A percentile compares a stretch with the other conserved stretches of the same genome.
phyloP scores from a whole-genome alignment of 2,888 invertebrate genomes.

The Amitus sp. region DNA sequence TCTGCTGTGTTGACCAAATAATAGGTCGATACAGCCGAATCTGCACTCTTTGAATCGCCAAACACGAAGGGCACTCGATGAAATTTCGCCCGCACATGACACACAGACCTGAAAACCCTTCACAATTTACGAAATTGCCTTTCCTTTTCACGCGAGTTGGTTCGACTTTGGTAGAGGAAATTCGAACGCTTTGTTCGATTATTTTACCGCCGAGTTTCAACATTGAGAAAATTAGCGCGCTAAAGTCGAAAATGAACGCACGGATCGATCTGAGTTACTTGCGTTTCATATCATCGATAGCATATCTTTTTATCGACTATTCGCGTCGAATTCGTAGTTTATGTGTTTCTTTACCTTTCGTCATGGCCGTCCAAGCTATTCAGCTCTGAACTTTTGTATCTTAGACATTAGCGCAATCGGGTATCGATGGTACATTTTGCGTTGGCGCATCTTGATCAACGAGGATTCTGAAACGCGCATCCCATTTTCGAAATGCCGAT shows the following conservation, averaged over 20 bases:
- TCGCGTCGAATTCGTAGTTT: no score
- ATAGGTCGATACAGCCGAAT: no score
- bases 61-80: not conserved
- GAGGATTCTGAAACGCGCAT: no score
- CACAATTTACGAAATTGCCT: not conserved
- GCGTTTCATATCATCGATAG: constrained; percentile 1
- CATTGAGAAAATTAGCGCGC: no score
- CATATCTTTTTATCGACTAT: not conserved
- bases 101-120: not conserved
- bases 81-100: not conserved
- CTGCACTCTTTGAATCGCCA: not conserved
- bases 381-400: constrained; percentile 6
- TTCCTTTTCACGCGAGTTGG: not conserved
- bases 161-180: not conserved
- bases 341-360: no score
- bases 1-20: no score
- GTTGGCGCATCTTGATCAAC: not conserved
- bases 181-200: not conserved
- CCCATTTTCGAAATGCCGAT: no score
- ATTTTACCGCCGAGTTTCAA: no score
- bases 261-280: not conserved
- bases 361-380: constrained; percentile 27
- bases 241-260: not conserved
- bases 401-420: constrained; percentile 19
- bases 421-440: constrained; percentile 21